Conservation (phyloP, 2,113 vertebrate species). For the Anarrhichthys ocellatus region DNA sequence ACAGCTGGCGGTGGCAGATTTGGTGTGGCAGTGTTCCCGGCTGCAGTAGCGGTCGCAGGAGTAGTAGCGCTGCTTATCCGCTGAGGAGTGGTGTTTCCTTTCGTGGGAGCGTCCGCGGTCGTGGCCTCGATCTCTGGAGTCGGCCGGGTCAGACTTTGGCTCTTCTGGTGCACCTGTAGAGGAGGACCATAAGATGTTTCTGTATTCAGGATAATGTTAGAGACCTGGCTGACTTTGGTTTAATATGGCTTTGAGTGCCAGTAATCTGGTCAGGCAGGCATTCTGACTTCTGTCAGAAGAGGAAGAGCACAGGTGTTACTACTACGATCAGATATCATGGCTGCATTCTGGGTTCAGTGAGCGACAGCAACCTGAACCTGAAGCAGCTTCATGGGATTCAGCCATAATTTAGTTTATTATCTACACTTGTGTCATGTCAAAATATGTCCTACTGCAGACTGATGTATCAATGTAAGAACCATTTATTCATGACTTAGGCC, state of each 20-base stretch:
- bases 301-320: too few relatives aligned
- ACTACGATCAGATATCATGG: too few relatives aligned
- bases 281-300: neutral
- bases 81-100: conserved; percentile 91
- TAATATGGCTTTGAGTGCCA: neutral
- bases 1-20: conserved; percentile 88
- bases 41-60: conserved; percentile 95
- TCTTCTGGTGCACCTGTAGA: conserved; percentile 59
- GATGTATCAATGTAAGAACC: too few relatives aligned
- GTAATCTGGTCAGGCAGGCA: neutral
- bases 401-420: too few relatives aligned
- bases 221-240: neutral
- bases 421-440: too few relatives aligned
- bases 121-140: conserved; percentile 82
- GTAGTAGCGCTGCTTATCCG: conserved; percentile 95
- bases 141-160: conserved; percentile 66
- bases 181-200: neutral
- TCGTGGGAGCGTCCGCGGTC: conserved; percentile 94
- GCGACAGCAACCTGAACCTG: too few relatives aligned
- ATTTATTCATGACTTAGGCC: too few relatives aligned
- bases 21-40: conserved; percentile 88
- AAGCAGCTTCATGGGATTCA: too few relatives aligned
- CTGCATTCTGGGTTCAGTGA: too few relatives aligned
- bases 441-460: too few relatives aligned
- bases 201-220: neutral